Percentiles rank a stretch among this genome's conserved stretches.
phyloP scores from a whole-genome alignment of 1,140 invertebrate species.

The Lithobius niger region DNA sequence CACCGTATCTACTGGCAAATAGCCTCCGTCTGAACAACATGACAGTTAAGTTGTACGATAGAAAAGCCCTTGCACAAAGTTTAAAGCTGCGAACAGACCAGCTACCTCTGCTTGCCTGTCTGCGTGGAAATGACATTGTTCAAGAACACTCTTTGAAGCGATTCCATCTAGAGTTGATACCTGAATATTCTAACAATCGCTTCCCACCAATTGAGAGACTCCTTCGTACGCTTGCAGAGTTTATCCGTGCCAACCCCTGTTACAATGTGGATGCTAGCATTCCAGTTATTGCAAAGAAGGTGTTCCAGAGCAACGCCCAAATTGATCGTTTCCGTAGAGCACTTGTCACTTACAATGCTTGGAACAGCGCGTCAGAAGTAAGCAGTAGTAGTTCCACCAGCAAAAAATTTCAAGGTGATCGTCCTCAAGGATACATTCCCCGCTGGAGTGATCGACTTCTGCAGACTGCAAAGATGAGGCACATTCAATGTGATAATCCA shows the following conservation, averaged over 20 bases:
- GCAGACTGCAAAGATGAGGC: not conserved
- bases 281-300: not conserved
- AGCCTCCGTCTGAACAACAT: conserved; percentile 25
- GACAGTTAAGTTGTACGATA: conserved; percentile 26
- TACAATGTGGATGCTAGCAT: not conserved
- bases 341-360: not conserved
- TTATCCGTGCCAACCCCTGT: not conserved
- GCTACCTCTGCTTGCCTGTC: conserved; percentile 27
- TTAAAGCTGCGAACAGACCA: conserved; percentile 21
- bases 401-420: too few relatives aligned
- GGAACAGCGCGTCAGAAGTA: too few relatives aligned
- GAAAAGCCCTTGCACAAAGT: conserved; percentile 20
- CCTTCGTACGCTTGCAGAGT: not conserved
- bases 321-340: not conserved
- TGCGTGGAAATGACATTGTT: conserved; percentile 30
- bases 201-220: too few relatives aligned
- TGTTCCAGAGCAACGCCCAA: not conserved
- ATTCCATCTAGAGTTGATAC: conserved; percentile 14
- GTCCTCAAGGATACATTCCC: not conserved
- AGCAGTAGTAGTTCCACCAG: too few relatives aligned
- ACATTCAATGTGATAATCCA: not conserved
- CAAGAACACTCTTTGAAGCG: conserved; percentile 21
- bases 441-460: not conserved
- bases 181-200: too few relatives aligned
- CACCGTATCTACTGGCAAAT: conserved; percentile 25